Evolutionary conservation across 2,797 vertebrate species (phyloP).

Genomic region (Lutjanus campechanus): DNA sequence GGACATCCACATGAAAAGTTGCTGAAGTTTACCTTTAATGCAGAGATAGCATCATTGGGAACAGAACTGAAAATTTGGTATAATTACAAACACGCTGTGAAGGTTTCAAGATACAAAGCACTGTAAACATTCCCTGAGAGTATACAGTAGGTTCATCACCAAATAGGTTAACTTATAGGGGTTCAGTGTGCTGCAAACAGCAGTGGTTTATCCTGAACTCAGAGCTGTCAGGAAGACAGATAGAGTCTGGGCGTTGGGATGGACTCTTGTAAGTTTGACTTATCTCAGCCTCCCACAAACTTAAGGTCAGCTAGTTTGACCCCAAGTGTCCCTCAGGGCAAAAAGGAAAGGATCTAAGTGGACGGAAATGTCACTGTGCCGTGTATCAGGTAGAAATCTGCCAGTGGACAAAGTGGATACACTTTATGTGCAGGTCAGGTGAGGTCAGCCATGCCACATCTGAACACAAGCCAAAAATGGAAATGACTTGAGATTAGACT

Average conservation of each 20-base stretch:
- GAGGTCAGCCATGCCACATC: conserved; percentile 34
- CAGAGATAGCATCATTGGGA: not conserved
- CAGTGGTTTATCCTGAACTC: conserved; percentile 5
- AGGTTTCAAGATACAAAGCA: not conserved
- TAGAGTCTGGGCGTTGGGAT: conserved; percentile 12
- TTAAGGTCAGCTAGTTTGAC: conserved; percentile 45
- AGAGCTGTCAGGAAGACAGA: conserved; percentile 36
- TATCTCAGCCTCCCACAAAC: conserved; percentile 36
- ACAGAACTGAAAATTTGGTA: no score
- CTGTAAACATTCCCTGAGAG: not conserved
- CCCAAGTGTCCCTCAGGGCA: conserved; percentile 10
- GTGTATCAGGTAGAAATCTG: conserved; percentile 15
- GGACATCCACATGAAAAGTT: no score
- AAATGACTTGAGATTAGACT: conserved; percentile 25
- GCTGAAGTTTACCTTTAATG: no score
- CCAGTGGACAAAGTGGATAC: conserved; percentile 21
- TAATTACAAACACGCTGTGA: not conserved
- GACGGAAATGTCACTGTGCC: conserved; percentile 1
- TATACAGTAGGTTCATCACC: conserved; percentile 1
- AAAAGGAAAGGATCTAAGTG: conserved; percentile 10
- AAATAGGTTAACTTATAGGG: not conserved
- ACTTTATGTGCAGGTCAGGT: conserved; percentile 25
- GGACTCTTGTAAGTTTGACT: conserved; percentile 26
- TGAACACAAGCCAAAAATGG: conserved; percentile 34
- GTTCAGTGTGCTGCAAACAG: conserved; percentile 8